A percentile compares a stretch with the other conserved stretches of the same genome.
These are phyloP conservation scores for Rhabditoides inermis DNA, from an alignment of 2,888 invertebrate species.

Conservation along the genomic window DNA sequence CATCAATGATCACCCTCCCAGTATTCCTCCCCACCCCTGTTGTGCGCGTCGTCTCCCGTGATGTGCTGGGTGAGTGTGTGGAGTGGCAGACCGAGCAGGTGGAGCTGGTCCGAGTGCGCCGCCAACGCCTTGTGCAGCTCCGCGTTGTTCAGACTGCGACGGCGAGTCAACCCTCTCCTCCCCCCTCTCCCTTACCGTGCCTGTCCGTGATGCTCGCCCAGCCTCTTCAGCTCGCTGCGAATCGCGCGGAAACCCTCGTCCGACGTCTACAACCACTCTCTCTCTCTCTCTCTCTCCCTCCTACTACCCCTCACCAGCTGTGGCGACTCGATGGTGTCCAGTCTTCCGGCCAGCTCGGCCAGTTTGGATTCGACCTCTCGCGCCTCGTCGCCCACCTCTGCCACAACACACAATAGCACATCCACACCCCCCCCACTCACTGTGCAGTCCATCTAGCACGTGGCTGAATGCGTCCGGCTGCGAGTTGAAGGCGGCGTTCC, in stretches of 20 bases:
- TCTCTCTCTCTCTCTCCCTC: too few species aligned
- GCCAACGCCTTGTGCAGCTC: constrained; percentile 85
- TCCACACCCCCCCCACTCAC: constrained; percentile 41
- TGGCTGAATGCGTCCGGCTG: constrained; percentile 75
- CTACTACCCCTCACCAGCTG: constrained; percentile 20
- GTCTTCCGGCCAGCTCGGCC: constrained; percentile 25
- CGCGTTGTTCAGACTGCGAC: constrained; percentile 69
- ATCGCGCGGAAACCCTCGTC: constrained; percentile 40
- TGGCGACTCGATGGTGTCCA: constrained; percentile 31
- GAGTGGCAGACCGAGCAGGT: constrained; percentile 72
- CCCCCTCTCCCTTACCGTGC: constrained; percentile 11
- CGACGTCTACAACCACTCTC: constrained; percentile 15
- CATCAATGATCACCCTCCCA: too few species aligned
- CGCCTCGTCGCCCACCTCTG: constrained; percentile 36
- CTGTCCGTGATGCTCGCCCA: constrained; percentile 24
- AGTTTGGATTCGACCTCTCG: constrained; percentile 37
- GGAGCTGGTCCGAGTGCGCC: constrained; percentile 76
- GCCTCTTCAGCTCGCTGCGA: constrained; percentile 25
- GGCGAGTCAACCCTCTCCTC: constrained; percentile 3
- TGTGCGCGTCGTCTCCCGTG: too few species aligned
- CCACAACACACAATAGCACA: too few species aligned
- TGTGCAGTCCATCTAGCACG: constrained; percentile 70
- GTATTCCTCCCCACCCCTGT: too few species aligned
- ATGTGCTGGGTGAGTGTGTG: constrained; percentile 60
- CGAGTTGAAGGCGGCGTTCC: constrained; percentile 83